Base-by-base conservation (phyloP, 2,797 vertebrate species). In the Buphagus erythrorhynchus region DNA sequence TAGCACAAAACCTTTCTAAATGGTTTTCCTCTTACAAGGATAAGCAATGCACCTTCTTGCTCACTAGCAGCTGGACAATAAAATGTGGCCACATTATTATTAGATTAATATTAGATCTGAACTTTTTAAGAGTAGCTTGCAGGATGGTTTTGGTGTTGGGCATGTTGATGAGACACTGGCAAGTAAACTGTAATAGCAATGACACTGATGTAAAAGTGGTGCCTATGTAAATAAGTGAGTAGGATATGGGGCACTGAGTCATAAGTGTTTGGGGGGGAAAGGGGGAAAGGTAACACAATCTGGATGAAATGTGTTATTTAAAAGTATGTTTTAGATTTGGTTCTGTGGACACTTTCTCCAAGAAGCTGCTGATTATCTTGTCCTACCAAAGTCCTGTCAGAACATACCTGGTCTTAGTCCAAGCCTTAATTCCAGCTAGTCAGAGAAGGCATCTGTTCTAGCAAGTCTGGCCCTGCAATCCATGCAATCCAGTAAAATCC, bases 251-350 rank as follows among this genome's bases (percentile, higher is more conserved):
- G 4, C 45, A 74, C 25, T 33, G 25, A 51, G 14, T 61, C 22
- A 8, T 51, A 68, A 67, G 10, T 20, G 6, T 40, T 72, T n/a
- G 4, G 3, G 11, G 18, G 15, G 2, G 1, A 1, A 9, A 11
- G n/a, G n/a, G 40, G 16, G 16, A 36, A 69, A 25, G 17, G 13
- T 16, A 21, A 35, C 54, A 90, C 5, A 68, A 57, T 42, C 11
- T 48, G 49, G 20, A 52, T 69, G 8, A 65, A 86, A 65, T 16
- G 4, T 25, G 13, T 61, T 66, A 43, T 43, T 40, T 16, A 63
- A 55, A 49, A 7, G 5, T 66, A 29, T 58, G 11, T 11, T 85
- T 82, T 67, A 49, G 29, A 75, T 6, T 42, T 69, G 17, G 10
- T 65, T 88, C 68, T 29, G 6, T 40, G 57, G n/a, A 54, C 22